Percentiles rank a stretch among this genome's conserved stretches.
Conservation (phyloP, 2,113 vertebrate species). For the Thamnaconus septentrionalis region DNA sequence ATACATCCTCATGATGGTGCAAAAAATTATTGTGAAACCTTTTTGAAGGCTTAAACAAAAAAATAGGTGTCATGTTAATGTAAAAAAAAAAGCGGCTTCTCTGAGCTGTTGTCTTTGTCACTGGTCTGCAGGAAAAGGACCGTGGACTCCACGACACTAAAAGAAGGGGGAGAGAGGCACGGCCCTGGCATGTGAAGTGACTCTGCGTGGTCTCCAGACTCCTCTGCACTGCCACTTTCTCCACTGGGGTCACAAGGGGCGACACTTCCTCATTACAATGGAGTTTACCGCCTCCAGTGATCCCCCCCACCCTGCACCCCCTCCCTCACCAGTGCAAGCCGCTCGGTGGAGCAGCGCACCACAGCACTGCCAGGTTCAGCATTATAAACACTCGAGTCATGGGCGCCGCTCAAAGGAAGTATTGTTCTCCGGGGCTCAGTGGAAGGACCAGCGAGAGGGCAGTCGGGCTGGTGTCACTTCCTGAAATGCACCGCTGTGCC, state of each 20-base stretch:
- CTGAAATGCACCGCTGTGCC: conserved; percentile 11
- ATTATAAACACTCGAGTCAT: conserved; percentile 68
- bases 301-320: neutral
- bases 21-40: too few relatives aligned
- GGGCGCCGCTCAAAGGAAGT: conserved; percentile 67
- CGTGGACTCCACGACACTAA: conserved; percentile 58
- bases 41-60: too few relatives aligned
- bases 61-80: too few relatives aligned
- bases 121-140: conserved; percentile 67
- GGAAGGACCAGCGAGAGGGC: conserved; percentile 29
- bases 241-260: conserved; percentile 24
- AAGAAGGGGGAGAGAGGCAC: conserved; percentile 71
- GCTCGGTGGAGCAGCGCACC: conserved; percentile 50
- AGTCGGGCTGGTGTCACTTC: conserved; percentile 4
- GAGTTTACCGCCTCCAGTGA: conserved; percentile 34
- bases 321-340: conserved; percentile 25
- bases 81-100: neutral
- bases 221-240: conserved; percentile 27
- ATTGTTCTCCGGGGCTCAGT: conserved; percentile 62
- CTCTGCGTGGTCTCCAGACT: conserved; percentile 33
- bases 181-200: conserved; percentile 67
- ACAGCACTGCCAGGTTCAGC: conserved; percentile 56
- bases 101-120: conserved; percentile 13
- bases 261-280: conserved; percentile 42
- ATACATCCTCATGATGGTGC: too few relatives aligned